Evolutionary conservation across 2,888 invertebrate species (phyloP).

Genomic region (Drosophila lutescens): DNA sequence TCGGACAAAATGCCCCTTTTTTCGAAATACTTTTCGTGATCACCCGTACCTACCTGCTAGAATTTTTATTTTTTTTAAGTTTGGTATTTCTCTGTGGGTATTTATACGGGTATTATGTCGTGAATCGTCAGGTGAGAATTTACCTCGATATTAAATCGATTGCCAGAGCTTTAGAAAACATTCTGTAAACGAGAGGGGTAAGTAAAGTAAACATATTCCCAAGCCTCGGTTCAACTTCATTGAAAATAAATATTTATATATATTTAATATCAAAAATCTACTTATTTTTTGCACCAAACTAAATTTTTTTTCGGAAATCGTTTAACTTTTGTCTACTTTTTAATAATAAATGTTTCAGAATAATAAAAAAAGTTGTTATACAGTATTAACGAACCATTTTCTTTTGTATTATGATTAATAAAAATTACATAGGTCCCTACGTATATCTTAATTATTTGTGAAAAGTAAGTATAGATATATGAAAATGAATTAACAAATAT

Average conservation of each 20-base stretch:
- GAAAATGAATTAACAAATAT: no score
- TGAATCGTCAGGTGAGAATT: constrained; percentile 8
- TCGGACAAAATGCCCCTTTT: constrained; percentile 13
- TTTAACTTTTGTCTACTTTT: background rate
- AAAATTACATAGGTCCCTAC: no score
- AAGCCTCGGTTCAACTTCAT: background rate
- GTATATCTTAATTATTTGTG: background rate
- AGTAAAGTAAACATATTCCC: background rate
- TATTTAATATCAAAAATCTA: background rate
- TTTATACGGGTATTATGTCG: constrained; percentile 26
- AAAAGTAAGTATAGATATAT: background rate
- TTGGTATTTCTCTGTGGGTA: constrained; percentile 2
- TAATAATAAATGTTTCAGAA: background rate
- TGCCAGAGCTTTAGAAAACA: background rate
- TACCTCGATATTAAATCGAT: constrained; percentile 24
- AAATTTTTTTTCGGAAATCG: background rate
- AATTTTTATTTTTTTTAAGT: constrained; percentile 14
- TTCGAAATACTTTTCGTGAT: constrained; percentile 2
- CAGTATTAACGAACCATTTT: no score
- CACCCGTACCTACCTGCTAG: background rate
- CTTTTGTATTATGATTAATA: no score
- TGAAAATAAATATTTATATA: background rate
- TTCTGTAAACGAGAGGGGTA: background rate
- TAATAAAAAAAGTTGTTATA: background rate
- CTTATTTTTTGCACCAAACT: no score